Base-by-base conservation (phyloP, 2,797 vertebrate genomes). In the Vespertilio murinus region DNA sequence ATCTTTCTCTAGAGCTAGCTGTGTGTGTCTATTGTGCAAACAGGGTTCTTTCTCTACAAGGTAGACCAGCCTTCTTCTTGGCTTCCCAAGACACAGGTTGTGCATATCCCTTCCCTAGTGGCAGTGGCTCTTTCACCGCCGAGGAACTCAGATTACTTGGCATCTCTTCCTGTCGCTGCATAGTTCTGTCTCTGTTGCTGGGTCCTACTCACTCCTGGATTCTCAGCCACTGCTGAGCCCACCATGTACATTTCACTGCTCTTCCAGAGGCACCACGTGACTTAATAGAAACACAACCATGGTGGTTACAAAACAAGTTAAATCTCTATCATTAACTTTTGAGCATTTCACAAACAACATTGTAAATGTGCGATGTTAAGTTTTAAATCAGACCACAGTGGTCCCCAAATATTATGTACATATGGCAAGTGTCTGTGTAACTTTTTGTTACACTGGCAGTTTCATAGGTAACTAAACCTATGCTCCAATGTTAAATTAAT, bases 311-410 rank as follows among this genome's bases (percentile, higher is more conserved):
- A 96, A 97, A 64, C 81, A 85, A 95, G 25, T 79, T 85, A 70
- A 85, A 91, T 92, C 86, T 96, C 75, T 61, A 56, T 40, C 91
- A 45, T 70, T 96, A 97, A 97, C 96, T 97, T 97, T 93, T 96
- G 97, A 97, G 81, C 97, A 96, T 97, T 98, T 98, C 97, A 98
- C 97, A 97, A 97, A 97, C 93, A 96, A 94, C 97, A 97, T 97
- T 97, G 97, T 98, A 97, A 97, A 96, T 96, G 97, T 98, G 97
- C 96, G 97, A 98, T 98, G 98, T 98, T 98, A 98, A 96, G 96
- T 98, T 98, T 98, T 97, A 92, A 98, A 97, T 98, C 97, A 98
- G 98, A 98, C 98, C 98, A 98, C 97, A 98, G 96, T 98, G 98
- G 98, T 98, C 98, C 98, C 98, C 98, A 97, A 79, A 93, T 97